Conservation (phyloP, 2,113 vertebrate species). For the Bufo gargarizans region DNA sequence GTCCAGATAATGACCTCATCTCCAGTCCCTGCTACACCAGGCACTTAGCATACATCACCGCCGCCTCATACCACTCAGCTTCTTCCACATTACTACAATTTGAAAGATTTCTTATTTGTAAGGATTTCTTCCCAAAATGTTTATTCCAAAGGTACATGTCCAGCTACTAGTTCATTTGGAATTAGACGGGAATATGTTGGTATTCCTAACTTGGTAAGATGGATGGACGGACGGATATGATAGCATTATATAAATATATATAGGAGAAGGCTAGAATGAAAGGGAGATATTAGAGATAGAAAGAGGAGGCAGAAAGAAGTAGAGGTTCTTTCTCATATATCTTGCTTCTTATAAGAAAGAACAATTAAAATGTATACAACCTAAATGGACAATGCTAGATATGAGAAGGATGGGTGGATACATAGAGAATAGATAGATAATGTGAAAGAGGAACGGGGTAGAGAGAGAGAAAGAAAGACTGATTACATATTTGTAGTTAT, state of each 20-base stretch:
- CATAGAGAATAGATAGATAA: not conserved
- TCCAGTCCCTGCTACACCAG: not conserved
- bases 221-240: too few species aligned
- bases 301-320: too few species aligned
- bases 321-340: too few species aligned
- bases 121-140: not conserved
- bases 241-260: too few species aligned
- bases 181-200: not conserved
- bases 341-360: too few species aligned
- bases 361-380: too few species aligned
- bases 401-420: not conserved
- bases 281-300: too few species aligned
- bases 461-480: too few species aligned
- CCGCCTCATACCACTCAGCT: not conserved
- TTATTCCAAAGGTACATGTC: not conserved
- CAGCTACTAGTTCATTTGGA: not conserved
- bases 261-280: too few species aligned
- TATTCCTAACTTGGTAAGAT: not conserved
- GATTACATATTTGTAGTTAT: not conserved
- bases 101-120: not conserved
- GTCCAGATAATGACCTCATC: slow-evolving; percentile 9
- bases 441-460: too few species aligned
- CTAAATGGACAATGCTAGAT: too few species aligned
- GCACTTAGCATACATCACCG: not conserved
- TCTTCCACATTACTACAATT: not conserved